Evolutionary conservation across 2,888 invertebrate genomes (phyloP).

Genomic region (Tillus elongatus): DNA sequence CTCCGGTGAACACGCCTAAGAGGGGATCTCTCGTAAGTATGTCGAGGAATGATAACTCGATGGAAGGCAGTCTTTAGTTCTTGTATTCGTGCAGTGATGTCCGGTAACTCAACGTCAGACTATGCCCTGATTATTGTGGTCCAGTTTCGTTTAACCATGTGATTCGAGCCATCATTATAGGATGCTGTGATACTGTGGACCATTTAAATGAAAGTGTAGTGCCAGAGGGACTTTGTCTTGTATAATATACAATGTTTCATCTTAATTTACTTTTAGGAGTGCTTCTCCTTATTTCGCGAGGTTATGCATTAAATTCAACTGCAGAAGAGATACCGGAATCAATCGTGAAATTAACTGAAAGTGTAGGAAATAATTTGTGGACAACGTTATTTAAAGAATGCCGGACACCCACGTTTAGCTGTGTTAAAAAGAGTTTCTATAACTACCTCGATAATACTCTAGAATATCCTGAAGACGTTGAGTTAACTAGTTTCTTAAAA

Average conservation of each 20-base stretch:
- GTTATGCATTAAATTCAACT: too few relatives aligned
- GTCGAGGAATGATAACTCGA: slow-evolving; percentile 38
- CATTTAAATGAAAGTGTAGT: slow-evolving; percentile 24
- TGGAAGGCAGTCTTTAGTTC: too few relatives aligned
- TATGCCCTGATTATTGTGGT: slow-evolving; percentile 35
- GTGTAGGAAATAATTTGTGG: slow-evolving; percentile 56
- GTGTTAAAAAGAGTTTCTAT: slow-evolving; percentile 69
- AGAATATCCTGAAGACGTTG: slow-evolving; percentile 38
- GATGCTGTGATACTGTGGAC: slow-evolving; percentile 17
- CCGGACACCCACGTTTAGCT: slow-evolving; percentile 56
- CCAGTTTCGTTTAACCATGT: slow-evolving; percentile 29
- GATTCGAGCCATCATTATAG: too few relatives aligned
- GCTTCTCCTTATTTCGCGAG: too few relatives aligned
- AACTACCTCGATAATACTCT: slow-evolving; percentile 61
- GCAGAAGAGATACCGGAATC: too few relatives aligned
- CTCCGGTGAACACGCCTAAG: too few relatives aligned
- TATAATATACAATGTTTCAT: too few relatives aligned
- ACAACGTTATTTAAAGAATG: slow-evolving; percentile 65
- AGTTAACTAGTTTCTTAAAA: slow-evolving; percentile 49
- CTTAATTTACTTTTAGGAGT: too few relatives aligned
- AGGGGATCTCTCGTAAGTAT: too few relatives aligned
- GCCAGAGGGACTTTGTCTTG: too few relatives aligned
- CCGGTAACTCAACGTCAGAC: slow-evolving; percentile 30
- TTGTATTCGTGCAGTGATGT: slow-evolving; percentile 33
- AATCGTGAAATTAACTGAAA: slow-evolving; percentile 19